phyloP scores from a whole-genome alignment of 2,797 vertebrate species.

The Staurois parvus region DNA sequence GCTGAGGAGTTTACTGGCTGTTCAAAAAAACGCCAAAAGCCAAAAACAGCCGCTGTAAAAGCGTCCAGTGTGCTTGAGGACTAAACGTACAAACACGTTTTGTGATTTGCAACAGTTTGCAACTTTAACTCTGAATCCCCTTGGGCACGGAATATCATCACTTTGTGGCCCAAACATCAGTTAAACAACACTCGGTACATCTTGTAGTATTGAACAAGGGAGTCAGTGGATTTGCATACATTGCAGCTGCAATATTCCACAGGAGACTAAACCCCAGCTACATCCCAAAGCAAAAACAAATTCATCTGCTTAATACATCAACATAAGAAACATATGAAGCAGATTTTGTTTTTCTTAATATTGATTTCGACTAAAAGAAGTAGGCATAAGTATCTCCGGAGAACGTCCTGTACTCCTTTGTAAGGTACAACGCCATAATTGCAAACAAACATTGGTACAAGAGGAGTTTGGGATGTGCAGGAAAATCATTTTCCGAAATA shows the following conservation, averaged over 20 bases:
- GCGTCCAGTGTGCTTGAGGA: no score
- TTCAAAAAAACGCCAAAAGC: no score
- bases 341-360: not conserved
- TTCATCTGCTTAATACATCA: not conserved
- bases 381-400: slow-evolving; percentile 24
- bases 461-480: slow-evolving; percentile 5
- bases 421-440: slow-evolving; percentile 28
- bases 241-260: not conserved
- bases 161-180: not conserved
- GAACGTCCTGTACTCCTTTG: not conserved
- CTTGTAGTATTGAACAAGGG: not conserved
- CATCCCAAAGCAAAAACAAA: slow-evolving; percentile 2
- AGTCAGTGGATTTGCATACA: not conserved
- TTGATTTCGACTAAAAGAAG: slow-evolving; percentile 27
- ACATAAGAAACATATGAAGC: not conserved
- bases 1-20: no score
- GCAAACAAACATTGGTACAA: slow-evolving; percentile 48
- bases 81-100: not conserved
- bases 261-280: not conserved
- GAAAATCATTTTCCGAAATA: slow-evolving; percentile 41
- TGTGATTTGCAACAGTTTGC: not conserved
- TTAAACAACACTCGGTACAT: not conserved
- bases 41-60: no score
- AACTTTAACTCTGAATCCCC: not conserved
- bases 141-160: not conserved